These are phyloP conservation scores for Eriocheir sinensis DNA, from an alignment of 1,140 invertebrate species.

Conservation along the genomic window DNA sequence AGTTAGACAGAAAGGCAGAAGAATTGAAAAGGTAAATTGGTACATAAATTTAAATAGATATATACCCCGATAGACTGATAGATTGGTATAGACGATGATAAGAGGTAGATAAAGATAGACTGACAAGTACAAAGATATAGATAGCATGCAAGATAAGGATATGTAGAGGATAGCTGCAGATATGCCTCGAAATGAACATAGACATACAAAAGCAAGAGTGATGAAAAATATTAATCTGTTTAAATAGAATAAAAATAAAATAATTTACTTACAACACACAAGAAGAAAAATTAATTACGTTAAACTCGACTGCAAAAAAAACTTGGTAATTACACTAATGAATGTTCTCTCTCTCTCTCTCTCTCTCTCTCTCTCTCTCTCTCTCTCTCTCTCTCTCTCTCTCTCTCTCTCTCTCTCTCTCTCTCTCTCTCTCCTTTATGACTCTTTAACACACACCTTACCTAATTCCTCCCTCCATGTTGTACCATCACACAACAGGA, in stretches of 20 bases:
- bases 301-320: no score
- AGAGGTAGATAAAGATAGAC: background rate
- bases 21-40: background rate
- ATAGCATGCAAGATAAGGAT: background rate
- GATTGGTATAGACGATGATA: background rate
- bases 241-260: no score
- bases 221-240: no score
- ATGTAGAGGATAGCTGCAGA: background rate
- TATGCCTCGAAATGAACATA: background rate
- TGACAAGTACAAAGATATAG: background rate
- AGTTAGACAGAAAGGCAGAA: no score
- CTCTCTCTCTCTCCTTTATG: background rate
- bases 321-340: no score
- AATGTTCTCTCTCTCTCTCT: background rate
- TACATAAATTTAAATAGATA: background rate
- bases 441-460: no score
- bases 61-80: background rate
- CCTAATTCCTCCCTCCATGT: no score
- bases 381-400: conserved; percentile 7
- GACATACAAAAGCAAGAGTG: background rate
- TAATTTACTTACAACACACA: no score
- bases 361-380: conserved; percentile 22
- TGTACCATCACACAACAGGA: no score
- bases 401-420: conserved; percentile 4
- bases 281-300: no score